Evolutionary conservation across 35 echinoderm and acorn worm species (phyloP).

Genomic region (Amphiura filiformis): DNA sequence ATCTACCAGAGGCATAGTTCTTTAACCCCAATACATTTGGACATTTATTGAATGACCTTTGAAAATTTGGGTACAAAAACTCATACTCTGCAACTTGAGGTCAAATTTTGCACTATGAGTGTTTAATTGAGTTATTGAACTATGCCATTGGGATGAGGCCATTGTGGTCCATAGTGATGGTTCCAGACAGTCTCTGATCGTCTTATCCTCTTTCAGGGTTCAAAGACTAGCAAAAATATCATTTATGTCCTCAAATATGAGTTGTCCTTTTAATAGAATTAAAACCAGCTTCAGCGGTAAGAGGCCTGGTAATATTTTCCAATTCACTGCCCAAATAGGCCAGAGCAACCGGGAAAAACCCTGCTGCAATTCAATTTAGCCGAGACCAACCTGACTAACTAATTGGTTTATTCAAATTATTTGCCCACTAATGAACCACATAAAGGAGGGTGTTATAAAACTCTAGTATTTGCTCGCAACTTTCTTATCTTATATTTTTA

Average conservation of each 20-base stretch:
- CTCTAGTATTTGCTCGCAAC: neutral
- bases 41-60: no score
- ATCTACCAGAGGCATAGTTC: no score
- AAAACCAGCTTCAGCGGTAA: neutral
- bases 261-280: neutral
- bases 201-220: no score
- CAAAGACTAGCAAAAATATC: neutral
- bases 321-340: neutral
- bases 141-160: no score
- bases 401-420: slow-evolving; percentile 16
- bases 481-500: neutral
- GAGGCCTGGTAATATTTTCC: neutral
- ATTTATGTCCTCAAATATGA: neutral
- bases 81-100: no score
- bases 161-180: no score
- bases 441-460: slow-evolving; percentile 2
- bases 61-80: no score
- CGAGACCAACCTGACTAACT: neutral
- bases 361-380: slow-evolving; percentile 3
- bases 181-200: no score
- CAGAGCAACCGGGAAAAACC: neutral
- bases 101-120: no score
- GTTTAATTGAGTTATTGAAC: no score
- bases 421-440: neutral
- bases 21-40: no score